Conservation (phyloP, 1,140 invertebrate genomes). For the Forficula auricularia region DNA sequence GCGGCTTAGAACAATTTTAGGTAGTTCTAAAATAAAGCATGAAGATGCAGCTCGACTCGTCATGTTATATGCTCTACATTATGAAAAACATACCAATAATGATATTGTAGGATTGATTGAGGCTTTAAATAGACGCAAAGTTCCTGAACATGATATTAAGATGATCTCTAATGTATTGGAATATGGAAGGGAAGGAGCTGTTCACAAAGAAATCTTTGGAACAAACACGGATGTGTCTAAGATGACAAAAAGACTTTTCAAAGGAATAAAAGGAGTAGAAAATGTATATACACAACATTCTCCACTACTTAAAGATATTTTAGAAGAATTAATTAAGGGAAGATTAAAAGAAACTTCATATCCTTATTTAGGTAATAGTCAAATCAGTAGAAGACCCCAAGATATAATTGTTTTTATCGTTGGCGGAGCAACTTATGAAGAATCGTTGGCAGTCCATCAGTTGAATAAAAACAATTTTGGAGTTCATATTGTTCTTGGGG, state of each 20-base stretch:
- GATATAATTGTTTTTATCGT: conserved; percentile 90
- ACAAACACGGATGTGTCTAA: conserved; percentile 75
- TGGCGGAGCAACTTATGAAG: conserved; percentile 94
- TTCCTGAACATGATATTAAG: conserved; percentile 35
- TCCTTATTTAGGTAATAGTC: conserved; percentile 49
- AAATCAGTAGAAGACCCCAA: conserved; percentile 39
- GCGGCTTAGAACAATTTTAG: conserved; percentile 52
- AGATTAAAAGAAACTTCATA: conserved; percentile 64
- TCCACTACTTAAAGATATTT: conserved; percentile 62
- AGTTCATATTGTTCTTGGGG: conserved; percentile 69
- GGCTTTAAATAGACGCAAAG: conserved; percentile 48
- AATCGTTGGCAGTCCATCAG: conserved; percentile 71
- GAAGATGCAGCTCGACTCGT: conserved; percentile 75
- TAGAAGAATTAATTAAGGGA: conserved; percentile 80
- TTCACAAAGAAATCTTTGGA: conserved; percentile 63
- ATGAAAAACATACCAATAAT: conserved; percentile 76
- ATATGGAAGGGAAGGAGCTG: conserved; percentile 58
- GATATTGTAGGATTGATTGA: conserved; percentile 58
- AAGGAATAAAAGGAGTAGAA: conserved; percentile 82
- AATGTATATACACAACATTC: conserved; percentile 95
- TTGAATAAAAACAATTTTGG: conserved; percentile 58
- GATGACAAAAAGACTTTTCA: conserved; percentile 78
- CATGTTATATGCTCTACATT: conserved; percentile 81
- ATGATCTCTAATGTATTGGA: conserved; percentile 42
- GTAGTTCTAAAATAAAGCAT: conserved; percentile 49